phyloP scores from a whole-genome alignment of 2,797 vertebrate species.

The Hydrocynus forskahlii region DNA sequence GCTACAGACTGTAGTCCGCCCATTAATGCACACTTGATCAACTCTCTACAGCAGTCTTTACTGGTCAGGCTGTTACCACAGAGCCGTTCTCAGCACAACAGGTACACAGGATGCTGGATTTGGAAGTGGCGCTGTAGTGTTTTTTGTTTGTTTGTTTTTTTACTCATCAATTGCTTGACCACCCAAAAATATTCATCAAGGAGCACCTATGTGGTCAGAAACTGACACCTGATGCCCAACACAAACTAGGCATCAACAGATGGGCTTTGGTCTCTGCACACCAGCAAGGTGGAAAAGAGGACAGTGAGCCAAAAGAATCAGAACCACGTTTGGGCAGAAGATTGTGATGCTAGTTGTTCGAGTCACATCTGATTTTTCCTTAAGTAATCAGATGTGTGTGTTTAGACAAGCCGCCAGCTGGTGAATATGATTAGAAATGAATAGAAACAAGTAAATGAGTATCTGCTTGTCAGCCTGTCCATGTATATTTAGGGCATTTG shows the following conservation, averaged over 20 bases:
- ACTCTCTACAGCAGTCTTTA: no score
- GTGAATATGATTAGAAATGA: conserved; percentile 3
- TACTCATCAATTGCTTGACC: no score
- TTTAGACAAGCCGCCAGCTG: background rate
- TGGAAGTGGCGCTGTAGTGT: no score
- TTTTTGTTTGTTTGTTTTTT: no score
- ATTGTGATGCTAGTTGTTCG: background rate
- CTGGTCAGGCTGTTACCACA: no score
- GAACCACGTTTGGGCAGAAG: background rate
- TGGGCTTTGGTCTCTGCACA: background rate
- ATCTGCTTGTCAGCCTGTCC: background rate
- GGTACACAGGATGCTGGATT: no score
- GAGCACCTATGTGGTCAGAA: no score
- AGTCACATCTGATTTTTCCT: background rate
- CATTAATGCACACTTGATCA: no score
- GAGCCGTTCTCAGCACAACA: background rate
- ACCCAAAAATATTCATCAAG: no score
- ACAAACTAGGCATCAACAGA: no score
- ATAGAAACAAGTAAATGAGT: background rate
- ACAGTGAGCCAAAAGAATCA: background rate
- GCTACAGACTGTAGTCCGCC: no score
- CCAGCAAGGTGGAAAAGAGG: background rate
- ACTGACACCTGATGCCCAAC: background rate
- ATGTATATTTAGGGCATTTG: background rate
- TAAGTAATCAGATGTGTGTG: background rate